Percentiles rank a stretch among this genome's conserved stretches.
Conservation (phyloP, 2,888 invertebrate species). For the Philhelius pedissequus region DNA sequence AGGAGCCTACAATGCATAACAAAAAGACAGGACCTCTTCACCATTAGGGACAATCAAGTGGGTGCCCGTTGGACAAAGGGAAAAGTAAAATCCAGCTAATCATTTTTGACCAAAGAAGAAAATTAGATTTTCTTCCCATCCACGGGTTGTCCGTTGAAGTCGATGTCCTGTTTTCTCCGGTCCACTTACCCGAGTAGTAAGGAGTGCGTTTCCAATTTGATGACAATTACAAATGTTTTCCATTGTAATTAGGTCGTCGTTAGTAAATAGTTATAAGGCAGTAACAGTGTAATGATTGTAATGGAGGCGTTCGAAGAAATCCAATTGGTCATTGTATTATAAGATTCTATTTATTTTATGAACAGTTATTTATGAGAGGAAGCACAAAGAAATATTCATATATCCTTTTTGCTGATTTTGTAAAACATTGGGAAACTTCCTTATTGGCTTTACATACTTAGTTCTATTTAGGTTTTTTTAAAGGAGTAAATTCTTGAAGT, state of each 20-base stretch:
- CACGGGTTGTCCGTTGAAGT: constrained; percentile 35
- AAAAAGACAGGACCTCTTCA: constrained; percentile 41
- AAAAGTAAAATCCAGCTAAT: constrained; percentile 32
- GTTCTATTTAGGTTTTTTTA: too few relatives aligned
- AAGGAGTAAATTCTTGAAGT: too few relatives aligned
- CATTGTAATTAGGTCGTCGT: constrained; percentile 59
- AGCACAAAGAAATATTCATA: not conserved
- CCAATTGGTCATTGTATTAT: not conserved
- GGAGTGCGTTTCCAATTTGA: not conserved
- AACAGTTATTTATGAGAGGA: not conserved
- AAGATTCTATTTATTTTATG: not conserved
- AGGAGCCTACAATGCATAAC: constrained; percentile 30
- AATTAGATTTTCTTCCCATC: constrained; percentile 61
- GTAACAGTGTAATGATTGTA: constrained; percentile 11
- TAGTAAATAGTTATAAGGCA: constrained; percentile 39
- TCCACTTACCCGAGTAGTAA: constrained; percentile 27
- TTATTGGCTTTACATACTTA: too few relatives aligned
- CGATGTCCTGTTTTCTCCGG: not conserved
- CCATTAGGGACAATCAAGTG: constrained; percentile 31
- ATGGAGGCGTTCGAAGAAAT: constrained; percentile 4
- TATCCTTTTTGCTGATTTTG: too few relatives aligned
- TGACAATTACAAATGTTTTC: constrained; percentile 45
- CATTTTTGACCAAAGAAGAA: constrained; percentile 46
- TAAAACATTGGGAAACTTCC: too few relatives aligned
- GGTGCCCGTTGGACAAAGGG: constrained; percentile 6